These are phyloP conservation scores for Zygaena filipendulae DNA, from an alignment of 2,888 invertebrate genomes.

Conservation along the genomic window DNA sequence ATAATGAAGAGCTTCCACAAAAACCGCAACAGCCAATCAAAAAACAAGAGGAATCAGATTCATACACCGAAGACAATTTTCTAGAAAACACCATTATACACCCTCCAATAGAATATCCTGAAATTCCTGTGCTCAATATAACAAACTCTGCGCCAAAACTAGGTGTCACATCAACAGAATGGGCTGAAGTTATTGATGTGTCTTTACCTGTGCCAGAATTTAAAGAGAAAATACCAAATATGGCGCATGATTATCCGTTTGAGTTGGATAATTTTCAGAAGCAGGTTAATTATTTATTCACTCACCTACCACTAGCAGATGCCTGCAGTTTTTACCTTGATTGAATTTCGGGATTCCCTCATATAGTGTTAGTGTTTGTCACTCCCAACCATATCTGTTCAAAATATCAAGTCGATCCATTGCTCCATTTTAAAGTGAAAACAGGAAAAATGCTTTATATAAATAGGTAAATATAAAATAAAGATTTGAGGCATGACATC, in stretches of 20 bases:
- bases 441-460: too few relatives aligned
- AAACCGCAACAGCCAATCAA: constrained; percentile 22
- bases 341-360: too few relatives aligned
- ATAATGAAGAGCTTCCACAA: constrained; percentile 31
- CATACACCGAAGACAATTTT: constrained; percentile 42
- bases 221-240: constrained; percentile 80
- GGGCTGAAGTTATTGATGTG: constrained; percentile 90
- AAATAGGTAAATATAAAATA: too few relatives aligned
- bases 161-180: constrained; percentile 73
- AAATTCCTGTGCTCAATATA: constrained; percentile 76
- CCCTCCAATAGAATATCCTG: constrained; percentile 45
- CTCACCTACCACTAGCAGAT: too few relatives aligned
- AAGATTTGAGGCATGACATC: too few relatives aligned
- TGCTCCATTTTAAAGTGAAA: too few relatives aligned
- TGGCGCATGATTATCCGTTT: constrained; percentile 89
- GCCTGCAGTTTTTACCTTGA: too few relatives aligned
- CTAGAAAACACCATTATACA: constrained; percentile 43
- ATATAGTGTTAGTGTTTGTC: too few relatives aligned
- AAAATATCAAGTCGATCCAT: too few relatives aligned
- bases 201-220: constrained; percentile 85
- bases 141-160: constrained; percentile 55
- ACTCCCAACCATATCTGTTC: too few relatives aligned
- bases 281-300: constrained; percentile 72
- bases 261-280: constrained; percentile 98
- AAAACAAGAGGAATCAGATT: constrained; percentile 22